Evolutionary conservation across 1,140 invertebrate species (phyloP).

Genomic region (Macrostomum lignano): DNA sequence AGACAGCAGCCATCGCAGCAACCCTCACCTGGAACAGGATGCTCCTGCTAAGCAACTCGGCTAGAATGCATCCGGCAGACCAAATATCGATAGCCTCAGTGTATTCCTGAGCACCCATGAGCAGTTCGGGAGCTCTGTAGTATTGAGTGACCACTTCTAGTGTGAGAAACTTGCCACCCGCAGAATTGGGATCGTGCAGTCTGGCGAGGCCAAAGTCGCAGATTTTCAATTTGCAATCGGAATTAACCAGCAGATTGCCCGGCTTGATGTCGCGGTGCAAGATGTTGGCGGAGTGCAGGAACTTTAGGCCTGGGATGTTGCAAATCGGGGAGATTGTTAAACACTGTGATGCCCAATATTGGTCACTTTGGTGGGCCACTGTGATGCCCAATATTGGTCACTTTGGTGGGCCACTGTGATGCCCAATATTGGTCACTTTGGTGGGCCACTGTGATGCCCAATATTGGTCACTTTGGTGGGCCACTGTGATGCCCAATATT

Average conservation of each 20-base stretch:
- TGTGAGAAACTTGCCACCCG: slow-evolving; percentile 73
- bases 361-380: too few species aligned
- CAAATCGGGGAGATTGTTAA: slow-evolving; percentile 81
- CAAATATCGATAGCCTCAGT: slow-evolving; percentile 70
- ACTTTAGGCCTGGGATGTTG: slow-evolving; percentile 55
- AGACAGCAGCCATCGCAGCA: too few species aligned
- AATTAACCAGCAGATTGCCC: slow-evolving; percentile 88
- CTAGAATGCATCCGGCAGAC: slow-evolving; percentile 98
- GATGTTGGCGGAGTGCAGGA: slow-evolving; percentile 82
- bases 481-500: too few species aligned
- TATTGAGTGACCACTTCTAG: slow-evolving; percentile 73
- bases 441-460: too few species aligned
- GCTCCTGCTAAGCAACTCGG: slow-evolving; percentile 62
- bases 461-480: too few species aligned
- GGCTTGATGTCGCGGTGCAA: slow-evolving; percentile 94
- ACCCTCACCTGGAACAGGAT: too few species aligned
- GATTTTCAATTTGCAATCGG: slow-evolving; percentile 91
- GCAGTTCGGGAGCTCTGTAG: slow-evolving; percentile 41
- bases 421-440: too few species aligned
- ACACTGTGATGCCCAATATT: too few species aligned
- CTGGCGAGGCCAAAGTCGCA: slow-evolving; percentile 84
- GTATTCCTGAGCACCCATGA: slow-evolving; percentile 31
- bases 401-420: too few species aligned
- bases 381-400: too few species aligned
- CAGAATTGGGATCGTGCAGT: slow-evolving; percentile 62